phyloP scores from a whole-genome alignment of 1,140 invertebrate genomes.

The Lanistes nyassanus region DNA sequence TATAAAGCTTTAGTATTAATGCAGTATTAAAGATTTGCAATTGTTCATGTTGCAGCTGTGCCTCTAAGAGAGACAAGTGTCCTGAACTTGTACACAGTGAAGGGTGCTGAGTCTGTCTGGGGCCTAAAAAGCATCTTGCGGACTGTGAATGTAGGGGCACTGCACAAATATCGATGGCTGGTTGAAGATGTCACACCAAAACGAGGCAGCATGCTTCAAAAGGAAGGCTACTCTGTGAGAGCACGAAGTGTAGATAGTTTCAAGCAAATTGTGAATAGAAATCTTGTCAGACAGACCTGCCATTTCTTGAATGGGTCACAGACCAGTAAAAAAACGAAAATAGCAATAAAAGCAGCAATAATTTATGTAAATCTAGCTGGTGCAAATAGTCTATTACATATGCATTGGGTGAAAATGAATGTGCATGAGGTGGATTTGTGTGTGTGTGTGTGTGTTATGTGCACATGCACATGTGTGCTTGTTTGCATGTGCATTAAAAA shows the following conservation, averaged over 20 bases:
- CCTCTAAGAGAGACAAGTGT: conserved; percentile 46
- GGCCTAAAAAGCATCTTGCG: conserved; percentile 52
- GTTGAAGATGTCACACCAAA: conserved; percentile 54
- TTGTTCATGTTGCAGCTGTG: conserved; percentile 43
- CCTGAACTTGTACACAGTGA: conserved; percentile 48
- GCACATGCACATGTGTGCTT: background rate
- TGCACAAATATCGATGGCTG: conserved; percentile 56
- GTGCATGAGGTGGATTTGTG: too few species aligned
- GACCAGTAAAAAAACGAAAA: too few species aligned
- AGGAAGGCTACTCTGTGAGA: conserved; percentile 54
- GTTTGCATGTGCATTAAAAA: background rate
- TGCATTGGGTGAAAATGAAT: too few species aligned
- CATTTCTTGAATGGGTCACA: background rate
- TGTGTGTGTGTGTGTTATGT: too few species aligned
- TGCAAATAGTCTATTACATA: too few species aligned
- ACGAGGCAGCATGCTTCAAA: conserved; percentile 41
- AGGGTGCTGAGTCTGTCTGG: conserved; percentile 46
- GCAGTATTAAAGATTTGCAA: background rate
- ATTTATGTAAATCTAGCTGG: too few species aligned
- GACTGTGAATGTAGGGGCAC: conserved; percentile 39
- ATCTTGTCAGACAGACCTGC: too few species aligned
- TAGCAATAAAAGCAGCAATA: too few species aligned
- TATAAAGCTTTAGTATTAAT: too few species aligned
- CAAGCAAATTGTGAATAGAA: too few species aligned
- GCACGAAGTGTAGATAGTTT: background rate